A percentile compares a stretch with the other conserved stretches of the same genome.
Conservation (phyloP, 2,113 vertebrate species). For the Upupa epops region DNA sequence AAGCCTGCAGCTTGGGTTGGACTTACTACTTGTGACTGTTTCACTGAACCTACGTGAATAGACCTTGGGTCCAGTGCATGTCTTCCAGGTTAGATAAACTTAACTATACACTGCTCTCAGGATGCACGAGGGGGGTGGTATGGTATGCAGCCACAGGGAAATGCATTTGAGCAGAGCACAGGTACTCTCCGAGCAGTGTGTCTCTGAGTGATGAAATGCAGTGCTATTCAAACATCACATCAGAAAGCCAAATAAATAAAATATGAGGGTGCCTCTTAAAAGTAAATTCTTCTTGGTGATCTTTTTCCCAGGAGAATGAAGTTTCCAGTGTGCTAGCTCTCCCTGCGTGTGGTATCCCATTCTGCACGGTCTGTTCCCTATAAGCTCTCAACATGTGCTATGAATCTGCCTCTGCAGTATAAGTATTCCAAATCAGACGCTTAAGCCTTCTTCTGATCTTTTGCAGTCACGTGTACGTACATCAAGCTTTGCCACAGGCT, state of each 20-base stretch:
- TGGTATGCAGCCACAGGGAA: background rate
- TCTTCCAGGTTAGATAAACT: background rate
- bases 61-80: background rate
- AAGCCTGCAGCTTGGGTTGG: background rate
- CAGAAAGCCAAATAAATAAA: slow-evolving; percentile 38
- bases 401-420: slow-evolving; percentile 19
- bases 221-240: background rate
- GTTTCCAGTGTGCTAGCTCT: slow-evolving; percentile 20
- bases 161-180: background rate
- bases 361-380: slow-evolving; percentile 29
- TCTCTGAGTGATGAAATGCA: background rate
- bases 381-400: slow-evolving; percentile 57
- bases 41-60: background rate
- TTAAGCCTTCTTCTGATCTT: slow-evolving; percentile 57
- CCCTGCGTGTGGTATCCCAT: slow-evolving; percentile 49
- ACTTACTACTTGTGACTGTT: background rate
- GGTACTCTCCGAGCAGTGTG: background rate
- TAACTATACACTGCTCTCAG: background rate
- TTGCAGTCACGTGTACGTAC: background rate
- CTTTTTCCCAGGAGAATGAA: slow-evolving; percentile 41
- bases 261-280: slow-evolving; percentile 41
- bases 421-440: slow-evolving; percentile 48
- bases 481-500: slow-evolving; percentile 28
- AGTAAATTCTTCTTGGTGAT: slow-evolving; percentile 7
- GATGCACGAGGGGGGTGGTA: background rate